A percentile compares a stretch with the other conserved stretches of the same genome.
Conservation (phyloP, 1,140 invertebrate species). For the Drosophila pandora region DNA sequence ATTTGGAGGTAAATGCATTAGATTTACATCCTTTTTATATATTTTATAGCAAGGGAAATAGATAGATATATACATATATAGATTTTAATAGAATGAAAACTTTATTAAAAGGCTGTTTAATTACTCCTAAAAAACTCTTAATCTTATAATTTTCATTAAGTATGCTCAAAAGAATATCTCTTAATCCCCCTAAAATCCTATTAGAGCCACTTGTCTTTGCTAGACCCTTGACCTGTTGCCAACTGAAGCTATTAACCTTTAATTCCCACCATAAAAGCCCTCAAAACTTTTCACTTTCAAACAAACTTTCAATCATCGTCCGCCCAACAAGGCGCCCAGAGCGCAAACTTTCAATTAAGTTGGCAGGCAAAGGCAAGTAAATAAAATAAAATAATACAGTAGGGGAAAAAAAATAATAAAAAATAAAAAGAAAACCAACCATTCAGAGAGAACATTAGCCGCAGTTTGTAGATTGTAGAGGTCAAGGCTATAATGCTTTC, state of each 20-base stretch:
- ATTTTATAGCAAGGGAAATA: no score
- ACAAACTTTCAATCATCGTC: neutral
- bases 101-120: no score
- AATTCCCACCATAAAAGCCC: neutral
- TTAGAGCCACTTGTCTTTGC: neutral
- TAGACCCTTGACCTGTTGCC: neutral
- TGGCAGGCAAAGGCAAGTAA: constrained; percentile 23
- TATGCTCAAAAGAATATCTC: neutral
- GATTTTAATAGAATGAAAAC: no score
- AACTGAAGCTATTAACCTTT: neutral
- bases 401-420: constrained; percentile 9
- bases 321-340: constrained; percentile 5
- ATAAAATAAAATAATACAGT: constrained; percentile 6
- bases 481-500: constrained; percentile 46
- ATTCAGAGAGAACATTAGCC: constrained; percentile 29
- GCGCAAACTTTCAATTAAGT: constrained; percentile 32
- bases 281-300: neutral
- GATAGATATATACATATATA: no score
- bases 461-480: constrained; percentile 48
- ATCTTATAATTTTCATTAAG: no score
- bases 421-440: constrained; percentile 1
- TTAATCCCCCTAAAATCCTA: neutral
- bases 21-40: no score
- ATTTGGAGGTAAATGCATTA: no score
- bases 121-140: no score